Percentiles rank a stretch among this genome's conserved stretches.
These are phyloP conservation scores for Zapus hudsonius DNA, from an alignment of 2,113 vertebrate species.

Conservation along the genomic window DNA sequence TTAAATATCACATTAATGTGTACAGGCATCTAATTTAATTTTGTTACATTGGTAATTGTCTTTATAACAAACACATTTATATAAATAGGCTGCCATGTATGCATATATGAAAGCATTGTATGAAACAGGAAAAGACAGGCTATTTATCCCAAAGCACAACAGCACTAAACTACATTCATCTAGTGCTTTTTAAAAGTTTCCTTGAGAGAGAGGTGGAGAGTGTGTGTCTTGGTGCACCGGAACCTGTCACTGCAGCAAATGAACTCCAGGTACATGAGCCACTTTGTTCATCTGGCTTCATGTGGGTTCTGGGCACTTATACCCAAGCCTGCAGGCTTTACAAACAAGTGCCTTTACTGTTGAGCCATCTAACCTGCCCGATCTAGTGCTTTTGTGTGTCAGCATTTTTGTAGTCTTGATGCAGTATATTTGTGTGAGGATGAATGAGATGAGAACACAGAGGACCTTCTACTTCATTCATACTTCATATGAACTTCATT, in stretches of 20 bases:
- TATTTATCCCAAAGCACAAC: neutral
- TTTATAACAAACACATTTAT: constrained; percentile 15
- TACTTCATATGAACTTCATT: constrained; percentile 40
- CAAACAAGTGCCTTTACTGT: too few species aligned
- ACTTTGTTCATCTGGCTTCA: too few species aligned
- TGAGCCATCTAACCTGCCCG: neutral
- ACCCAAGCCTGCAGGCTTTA: too few species aligned
- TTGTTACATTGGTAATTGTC: constrained; percentile 35
- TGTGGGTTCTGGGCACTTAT: too few species aligned
- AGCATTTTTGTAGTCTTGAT: constrained; percentile 43
- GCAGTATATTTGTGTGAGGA: constrained; percentile 25
- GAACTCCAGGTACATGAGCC: too few species aligned
- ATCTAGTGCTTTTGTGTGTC: constrained; percentile 31
- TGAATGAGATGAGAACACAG: neutral
- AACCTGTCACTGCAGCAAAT: too few species aligned
- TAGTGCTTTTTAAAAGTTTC: neutral
- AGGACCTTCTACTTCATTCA: too few species aligned
- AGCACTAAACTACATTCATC: constrained; percentile 8
- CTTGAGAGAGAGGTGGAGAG: too few species aligned
- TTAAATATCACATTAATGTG: constrained; percentile 12
- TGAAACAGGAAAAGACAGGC: constrained; percentile 7
- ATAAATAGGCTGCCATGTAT: neutral
- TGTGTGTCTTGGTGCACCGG: too few species aligned
- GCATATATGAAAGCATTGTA: constrained; percentile 9
- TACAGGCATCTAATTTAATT: constrained; percentile 42